Conservation (phyloP, 2,888 invertebrate genomes). For the Steinernema hermaphroditum region DNA sequence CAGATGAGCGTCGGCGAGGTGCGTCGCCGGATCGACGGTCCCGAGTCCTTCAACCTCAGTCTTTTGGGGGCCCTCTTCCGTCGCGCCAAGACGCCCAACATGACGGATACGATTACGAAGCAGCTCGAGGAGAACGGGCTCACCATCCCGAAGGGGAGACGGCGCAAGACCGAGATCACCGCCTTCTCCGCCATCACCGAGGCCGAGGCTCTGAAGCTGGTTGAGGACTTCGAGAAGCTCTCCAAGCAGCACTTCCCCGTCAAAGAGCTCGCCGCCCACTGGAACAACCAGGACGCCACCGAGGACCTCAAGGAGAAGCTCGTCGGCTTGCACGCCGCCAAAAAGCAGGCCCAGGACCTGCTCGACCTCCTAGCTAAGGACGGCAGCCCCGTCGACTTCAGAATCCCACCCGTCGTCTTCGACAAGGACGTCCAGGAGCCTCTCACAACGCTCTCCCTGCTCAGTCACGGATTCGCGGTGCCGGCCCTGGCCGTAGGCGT, state of each 20-base stretch:
- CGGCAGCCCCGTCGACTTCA: not conserved
- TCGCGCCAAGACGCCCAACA: constrained; percentile 25
- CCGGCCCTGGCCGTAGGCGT: not conserved
- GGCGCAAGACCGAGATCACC: not conserved
- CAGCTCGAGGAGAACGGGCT: constrained; percentile 1
- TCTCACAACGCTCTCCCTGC: not conserved
- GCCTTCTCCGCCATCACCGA: constrained; percentile 16
- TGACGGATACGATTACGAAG: constrained; percentile 1
- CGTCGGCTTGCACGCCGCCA: not conserved
- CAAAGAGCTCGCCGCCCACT: constrained; percentile 12
- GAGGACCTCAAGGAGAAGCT: constrained; percentile 15
- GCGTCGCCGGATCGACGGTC: constrained; percentile 27
- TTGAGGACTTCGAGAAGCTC: not conserved
- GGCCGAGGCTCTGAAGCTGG: constrained; percentile 6
- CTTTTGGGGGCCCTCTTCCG: constrained; percentile 16
- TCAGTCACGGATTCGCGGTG: constrained; percentile 21
- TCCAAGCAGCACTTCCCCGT: constrained; percentile 4
- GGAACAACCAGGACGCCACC: constrained; percentile 7
- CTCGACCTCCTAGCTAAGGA: not conserved
- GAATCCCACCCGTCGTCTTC: not conserved
- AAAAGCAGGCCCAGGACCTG: not conserved
- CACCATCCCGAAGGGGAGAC: not conserved
- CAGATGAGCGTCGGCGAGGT: constrained; percentile 25
- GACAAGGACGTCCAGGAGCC: constrained; percentile 5
- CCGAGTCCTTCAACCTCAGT: constrained; percentile 28